These are phyloP conservation scores for Stigmatopora argus DNA, from an alignment of 2,113 vertebrate genomes.

Conservation along the genomic window DNA sequence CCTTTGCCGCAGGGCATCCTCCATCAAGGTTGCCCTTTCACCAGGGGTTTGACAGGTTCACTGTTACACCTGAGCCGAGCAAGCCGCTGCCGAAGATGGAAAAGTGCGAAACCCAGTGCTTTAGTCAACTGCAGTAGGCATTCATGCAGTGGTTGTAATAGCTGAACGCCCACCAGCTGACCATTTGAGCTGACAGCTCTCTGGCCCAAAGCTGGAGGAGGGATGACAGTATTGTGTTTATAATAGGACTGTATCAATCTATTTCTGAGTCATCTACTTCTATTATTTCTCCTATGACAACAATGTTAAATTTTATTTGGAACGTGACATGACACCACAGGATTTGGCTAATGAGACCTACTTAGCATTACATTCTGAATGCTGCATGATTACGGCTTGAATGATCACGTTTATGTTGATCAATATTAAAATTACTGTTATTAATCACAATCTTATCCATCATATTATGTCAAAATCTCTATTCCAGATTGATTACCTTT, in stretches of 20 bases:
- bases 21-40: conserved; percentile 47
- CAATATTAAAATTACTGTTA: too few species aligned
- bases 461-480: too few species aligned
- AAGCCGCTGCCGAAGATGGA: conserved; percentile 36
- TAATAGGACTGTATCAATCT: conserved; percentile 20
- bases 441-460: too few species aligned
- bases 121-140: conserved; percentile 37
- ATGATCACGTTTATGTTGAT: too few species aligned
- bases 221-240: conserved; percentile 15
- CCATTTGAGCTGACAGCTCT: conserved; percentile 48
- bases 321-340: too few species aligned
- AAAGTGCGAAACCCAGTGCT: conserved; percentile 18
- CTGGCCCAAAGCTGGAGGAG: conserved; percentile 45
- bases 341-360: too few species aligned
- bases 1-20: conserved; percentile 43
- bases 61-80: conserved; percentile 36
- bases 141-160: conserved; percentile 21
- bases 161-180: conserved; percentile 38
- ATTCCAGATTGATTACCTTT: too few species aligned
- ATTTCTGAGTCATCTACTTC: conserved; percentile 40
- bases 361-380: too few species aligned
- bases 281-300: not conserved
- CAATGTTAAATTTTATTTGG: conserved; percentile 40
- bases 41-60: conserved; percentile 41
- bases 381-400: too few species aligned